phyloP scores from a whole-genome alignment of 2,888 invertebrate species.

The Drosophila kuntzei region DNA sequence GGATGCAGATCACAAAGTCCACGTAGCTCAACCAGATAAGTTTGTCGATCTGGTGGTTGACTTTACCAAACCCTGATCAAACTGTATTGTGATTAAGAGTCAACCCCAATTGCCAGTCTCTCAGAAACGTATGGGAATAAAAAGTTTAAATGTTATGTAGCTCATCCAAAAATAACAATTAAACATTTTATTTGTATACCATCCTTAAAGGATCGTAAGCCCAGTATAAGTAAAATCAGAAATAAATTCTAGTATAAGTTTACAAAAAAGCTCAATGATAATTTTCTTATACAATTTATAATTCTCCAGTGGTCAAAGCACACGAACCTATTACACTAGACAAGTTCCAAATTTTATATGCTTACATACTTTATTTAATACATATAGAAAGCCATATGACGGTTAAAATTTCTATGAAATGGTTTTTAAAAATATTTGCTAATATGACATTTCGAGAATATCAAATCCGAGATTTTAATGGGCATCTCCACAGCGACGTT shows the following conservation, averaged over 20 bases:
- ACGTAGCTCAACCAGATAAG: slow-evolving; percentile 29
- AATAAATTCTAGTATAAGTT: not conserved
- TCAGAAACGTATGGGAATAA: slow-evolving; percentile 1
- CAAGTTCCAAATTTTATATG: no score
- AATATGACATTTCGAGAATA: no score
- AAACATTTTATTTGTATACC: slow-evolving; percentile 1
- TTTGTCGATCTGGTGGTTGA: slow-evolving; percentile 31
- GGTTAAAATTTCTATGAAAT: no score
- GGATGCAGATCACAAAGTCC: slow-evolving; percentile 31
- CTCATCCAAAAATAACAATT: not conserved
- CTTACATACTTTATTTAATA: no score
- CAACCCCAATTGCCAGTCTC: not conserved
- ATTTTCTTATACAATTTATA: no score
- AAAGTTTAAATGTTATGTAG: slow-evolving; percentile 3
- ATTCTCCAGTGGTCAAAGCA: no score
- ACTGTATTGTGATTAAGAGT: not conserved
- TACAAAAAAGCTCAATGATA: not conserved
- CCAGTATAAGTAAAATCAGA: not conserved
- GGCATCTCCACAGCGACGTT: no score
- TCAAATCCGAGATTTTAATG: no score
- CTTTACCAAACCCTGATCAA: slow-evolving; percentile 31
- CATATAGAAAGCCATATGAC: no score
- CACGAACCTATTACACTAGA: no score
- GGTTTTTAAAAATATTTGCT: no score
- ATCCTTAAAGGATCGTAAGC: not conserved